Evolutionary conservation across 1,140 invertebrate genomes (phyloP).

Genomic region (Coboldia fuscipes): DNA sequence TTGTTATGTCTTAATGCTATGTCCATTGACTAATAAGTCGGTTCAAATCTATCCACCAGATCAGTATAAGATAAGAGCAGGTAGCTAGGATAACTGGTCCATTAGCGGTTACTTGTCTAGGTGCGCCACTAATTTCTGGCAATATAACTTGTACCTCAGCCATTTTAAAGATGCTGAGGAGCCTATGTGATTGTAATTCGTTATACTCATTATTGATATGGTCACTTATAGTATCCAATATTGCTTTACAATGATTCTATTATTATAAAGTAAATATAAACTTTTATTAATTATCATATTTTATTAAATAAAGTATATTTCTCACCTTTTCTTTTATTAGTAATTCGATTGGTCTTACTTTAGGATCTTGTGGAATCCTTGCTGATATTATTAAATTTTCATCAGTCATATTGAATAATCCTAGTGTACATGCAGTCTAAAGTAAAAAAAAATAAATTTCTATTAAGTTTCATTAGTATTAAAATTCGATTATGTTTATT

Average conservation of each 20-base stretch:
- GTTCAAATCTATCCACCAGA: too few relatives aligned
- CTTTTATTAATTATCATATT: slow-evolving; percentile 1
- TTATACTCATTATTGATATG: slow-evolving; percentile 66
- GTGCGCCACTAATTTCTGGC: slow-evolving; percentile 17
- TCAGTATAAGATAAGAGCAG: too few relatives aligned
- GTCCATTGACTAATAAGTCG: too few relatives aligned
- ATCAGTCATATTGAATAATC: slow-evolving; percentile 59
- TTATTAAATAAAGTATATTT: slow-evolving; percentile 4
- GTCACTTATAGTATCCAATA: slow-evolving; percentile 54
- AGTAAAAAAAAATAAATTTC: slow-evolving; percentile 16
- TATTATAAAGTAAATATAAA: slow-evolving; percentile 11
- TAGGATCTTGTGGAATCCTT: slow-evolving; percentile 44
- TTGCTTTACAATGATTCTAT: slow-evolving; percentile 63
- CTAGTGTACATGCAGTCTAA: slow-evolving; percentile 61
- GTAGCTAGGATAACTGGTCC: too few relatives aligned
- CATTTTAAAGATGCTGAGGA: slow-evolving; percentile 76
- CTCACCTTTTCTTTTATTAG: slow-evolving; percentile 47
- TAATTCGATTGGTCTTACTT: slow-evolving; percentile 27
- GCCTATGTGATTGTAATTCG: slow-evolving; percentile 61
- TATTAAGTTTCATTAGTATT: too few relatives aligned
- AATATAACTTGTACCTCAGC: slow-evolving; percentile 65
- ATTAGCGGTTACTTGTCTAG: too few relatives aligned
- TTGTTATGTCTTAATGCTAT: too few relatives aligned
- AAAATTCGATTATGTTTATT: too few relatives aligned
- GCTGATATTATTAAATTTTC: slow-evolving; percentile 74